Percentiles rank a stretch among this genome's conserved stretches.
Conservation (phyloP, 92 coral and sea anemone genomes). For the Isaurus tuberculatus region DNA sequence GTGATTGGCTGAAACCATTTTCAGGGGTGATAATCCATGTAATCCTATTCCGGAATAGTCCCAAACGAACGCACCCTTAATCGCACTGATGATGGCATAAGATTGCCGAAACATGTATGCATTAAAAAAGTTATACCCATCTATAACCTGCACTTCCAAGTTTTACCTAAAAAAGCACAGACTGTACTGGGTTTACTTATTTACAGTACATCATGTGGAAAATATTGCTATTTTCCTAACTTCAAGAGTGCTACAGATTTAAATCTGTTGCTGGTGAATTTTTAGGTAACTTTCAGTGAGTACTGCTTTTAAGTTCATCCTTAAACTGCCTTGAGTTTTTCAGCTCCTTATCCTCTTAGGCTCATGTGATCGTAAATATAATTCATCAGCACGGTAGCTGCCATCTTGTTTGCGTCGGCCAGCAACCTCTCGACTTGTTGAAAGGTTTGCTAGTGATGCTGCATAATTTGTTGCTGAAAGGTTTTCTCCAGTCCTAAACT, state of each 20-base stretch:
- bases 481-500: constrained; percentile 22
- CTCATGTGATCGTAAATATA: constrained; percentile 12
- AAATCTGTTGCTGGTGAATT: neutral
- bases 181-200: constrained; percentile 10
- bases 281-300: constrained; percentile 1
- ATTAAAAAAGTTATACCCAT: too few relatives aligned
- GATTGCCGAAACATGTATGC: too few relatives aligned
- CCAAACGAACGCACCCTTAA: too few relatives aligned
- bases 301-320: constrained; percentile 10
- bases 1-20: too few relatives aligned
- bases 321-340: constrained; percentile 7
- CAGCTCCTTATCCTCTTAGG: constrained; percentile 16
- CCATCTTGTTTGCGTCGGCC: constrained; percentile 15
- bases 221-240: constrained; percentile 8
- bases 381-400: constrained; percentile 14
- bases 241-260: constrained; percentile 16
- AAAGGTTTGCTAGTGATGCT: constrained; percentile 12
- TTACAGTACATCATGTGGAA: constrained; percentile 17
- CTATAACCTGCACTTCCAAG: too few relatives aligned
- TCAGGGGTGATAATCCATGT: too few relatives aligned
- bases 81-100: too few relatives aligned
- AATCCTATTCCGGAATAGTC: too few relatives aligned
- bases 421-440: constrained; percentile 24
- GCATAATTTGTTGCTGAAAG: constrained; percentile 31
- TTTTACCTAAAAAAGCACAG: constrained; percentile 14